Percentiles rank a stretch among this genome's conserved stretches.
These are phyloP conservation scores for Neoascia interrupta DNA, from an alignment of 2,888 invertebrate species.

Conservation along the genomic window DNA sequence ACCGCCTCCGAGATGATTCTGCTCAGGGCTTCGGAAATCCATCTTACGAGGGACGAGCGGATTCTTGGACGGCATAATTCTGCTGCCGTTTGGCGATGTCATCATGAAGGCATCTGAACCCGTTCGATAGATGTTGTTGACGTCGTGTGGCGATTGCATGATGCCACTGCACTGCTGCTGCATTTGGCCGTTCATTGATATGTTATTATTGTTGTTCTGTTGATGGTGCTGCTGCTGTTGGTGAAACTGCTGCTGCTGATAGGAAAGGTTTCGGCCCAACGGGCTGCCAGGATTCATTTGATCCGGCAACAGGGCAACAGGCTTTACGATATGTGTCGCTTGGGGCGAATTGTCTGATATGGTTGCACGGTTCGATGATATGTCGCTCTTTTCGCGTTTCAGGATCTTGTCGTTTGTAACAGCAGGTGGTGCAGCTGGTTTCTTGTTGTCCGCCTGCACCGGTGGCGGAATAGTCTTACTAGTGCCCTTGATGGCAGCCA, in stretches of 20 bases:
- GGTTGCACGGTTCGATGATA: conserved; percentile 73
- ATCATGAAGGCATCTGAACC: conserved; percentile 54
- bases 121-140: conserved; percentile 49
- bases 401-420: conserved; percentile 69
- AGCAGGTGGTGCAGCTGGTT: conserved; percentile 30
- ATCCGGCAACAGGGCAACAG: conserved; percentile 69
- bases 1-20: conserved; percentile 6
- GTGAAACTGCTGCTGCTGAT: conserved; percentile 59
- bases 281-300: conserved; percentile 59
- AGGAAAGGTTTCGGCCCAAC: conserved; percentile 39
- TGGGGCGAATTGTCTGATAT: conserved; percentile 71
- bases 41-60: conserved; percentile 49
- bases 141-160: conserved; percentile 36
- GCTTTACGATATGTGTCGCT: conserved; percentile 74
- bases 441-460: conserved; percentile 79
- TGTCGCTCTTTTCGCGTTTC: conserved; percentile 81
- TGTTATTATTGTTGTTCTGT: conserved; percentile 63
- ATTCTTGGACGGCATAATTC: conserved; percentile 43
- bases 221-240: conserved; percentile 71
- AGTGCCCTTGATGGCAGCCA: conserved; percentile 94
- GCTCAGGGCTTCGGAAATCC: conserved; percentile 61
- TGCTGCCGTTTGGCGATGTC: conserved; percentile 44
- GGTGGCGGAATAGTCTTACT: conserved; percentile 85
- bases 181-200: conserved; percentile 62
- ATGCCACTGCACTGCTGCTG: conserved; percentile 29